Percentiles rank a stretch among this genome's conserved stretches.
Conservation (phyloP, 2,113 vertebrate genomes). For the Conger conger region DNA sequence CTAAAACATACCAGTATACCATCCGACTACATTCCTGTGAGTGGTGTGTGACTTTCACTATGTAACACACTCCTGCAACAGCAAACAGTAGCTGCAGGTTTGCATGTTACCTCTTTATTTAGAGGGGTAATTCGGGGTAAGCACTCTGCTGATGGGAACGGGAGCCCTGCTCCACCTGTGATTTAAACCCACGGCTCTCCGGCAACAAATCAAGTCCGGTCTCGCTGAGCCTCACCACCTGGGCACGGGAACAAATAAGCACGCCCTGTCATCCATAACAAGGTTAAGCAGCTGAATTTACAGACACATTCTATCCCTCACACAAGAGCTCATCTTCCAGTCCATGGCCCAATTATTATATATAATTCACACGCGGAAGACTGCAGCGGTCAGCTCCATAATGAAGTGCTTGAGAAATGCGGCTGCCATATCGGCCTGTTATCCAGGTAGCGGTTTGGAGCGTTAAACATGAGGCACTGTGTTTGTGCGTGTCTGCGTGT, state of each 20-base stretch:
- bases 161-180: neutral
- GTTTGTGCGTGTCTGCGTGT: neutral
- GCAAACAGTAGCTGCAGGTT: neutral
- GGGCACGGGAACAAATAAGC: neutral
- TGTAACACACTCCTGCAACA: neutral
- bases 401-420: neutral
- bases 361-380: neutral
- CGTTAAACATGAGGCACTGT: too few species aligned
- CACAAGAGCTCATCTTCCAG: neutral
- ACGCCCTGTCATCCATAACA: neutral
- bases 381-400: neutral
- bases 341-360: neutral
- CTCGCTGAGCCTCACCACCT: neutral
- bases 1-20: neutral
- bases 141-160: too few species aligned
- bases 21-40: neutral
- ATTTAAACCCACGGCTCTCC: neutral
- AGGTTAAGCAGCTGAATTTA: slow-evolving; percentile 2
- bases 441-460: neutral
- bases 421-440: neutral
- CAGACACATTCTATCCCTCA: neutral
- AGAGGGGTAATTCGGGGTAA: neutral
- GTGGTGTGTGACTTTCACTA: neutral
- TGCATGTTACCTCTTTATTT: neutral
- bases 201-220: neutral